Percentiles rank a stretch among this genome's conserved stretches.
These are phyloP conservation scores for Myathropa florea DNA, from an alignment of 2,888 invertebrate genomes.

Conservation along the genomic window DNA sequence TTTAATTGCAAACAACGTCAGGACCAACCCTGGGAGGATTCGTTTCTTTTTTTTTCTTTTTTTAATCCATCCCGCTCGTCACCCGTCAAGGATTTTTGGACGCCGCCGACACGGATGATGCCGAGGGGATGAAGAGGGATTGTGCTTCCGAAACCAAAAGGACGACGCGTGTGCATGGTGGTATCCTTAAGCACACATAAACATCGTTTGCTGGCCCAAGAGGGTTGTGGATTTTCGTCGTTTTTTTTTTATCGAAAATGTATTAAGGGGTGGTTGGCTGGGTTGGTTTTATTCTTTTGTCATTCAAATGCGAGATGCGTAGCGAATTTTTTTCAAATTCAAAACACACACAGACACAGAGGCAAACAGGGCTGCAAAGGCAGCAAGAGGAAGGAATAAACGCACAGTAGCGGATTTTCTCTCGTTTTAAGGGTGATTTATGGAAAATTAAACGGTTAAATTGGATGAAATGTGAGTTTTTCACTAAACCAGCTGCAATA, in stretches of 20 bases:
- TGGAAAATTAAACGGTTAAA: slow-evolving; percentile 65
- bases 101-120: not conserved
- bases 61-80: not conserved
- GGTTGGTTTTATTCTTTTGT: slow-evolving; percentile 32
- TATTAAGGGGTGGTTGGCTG: slow-evolving; percentile 28
- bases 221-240: not conserved
- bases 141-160: not conserved
- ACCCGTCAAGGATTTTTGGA: not conserved
- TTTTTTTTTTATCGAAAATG: slow-evolving; percentile 38
- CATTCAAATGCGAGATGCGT: slow-evolving; percentile 52
- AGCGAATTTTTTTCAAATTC: slow-evolving; percentile 53
- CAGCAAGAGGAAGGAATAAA: slow-evolving; percentile 1
- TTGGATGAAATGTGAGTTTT: slow-evolving; percentile 55
- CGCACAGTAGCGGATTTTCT: slow-evolving; percentile 20
- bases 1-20: slow-evolving; percentile 56
- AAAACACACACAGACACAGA: not conserved
- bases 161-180: slow-evolving; percentile 7
- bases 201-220: slow-evolving; percentile 25
- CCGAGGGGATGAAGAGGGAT: not conserved
- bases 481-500: slow-evolving; percentile 40
- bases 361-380: not conserved
- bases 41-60: too few relatives aligned
- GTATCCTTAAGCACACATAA: slow-evolving; percentile 44
- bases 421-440: slow-evolving; percentile 56
- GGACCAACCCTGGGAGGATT: not conserved